A percentile compares a stretch with the other conserved stretches of the same genome.
Evolutionary conservation across 2,888 invertebrate species (phyloP).

Genomic region (Stenurella melanura): DNA sequence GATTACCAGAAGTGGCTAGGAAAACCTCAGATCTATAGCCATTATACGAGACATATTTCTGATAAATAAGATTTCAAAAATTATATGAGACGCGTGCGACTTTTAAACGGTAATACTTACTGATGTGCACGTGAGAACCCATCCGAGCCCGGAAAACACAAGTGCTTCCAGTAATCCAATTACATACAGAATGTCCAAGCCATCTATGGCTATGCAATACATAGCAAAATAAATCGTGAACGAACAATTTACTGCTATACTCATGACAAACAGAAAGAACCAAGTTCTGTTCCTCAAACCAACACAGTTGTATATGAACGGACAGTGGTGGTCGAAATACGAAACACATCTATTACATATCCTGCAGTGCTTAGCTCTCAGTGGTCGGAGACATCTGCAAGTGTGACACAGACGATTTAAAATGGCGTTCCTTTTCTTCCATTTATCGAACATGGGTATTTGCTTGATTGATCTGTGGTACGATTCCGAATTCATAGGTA

Average conservation of each 20-base stretch:
- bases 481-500: slow-evolving; percentile 91
- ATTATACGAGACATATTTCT: no score
- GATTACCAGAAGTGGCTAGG: no score
- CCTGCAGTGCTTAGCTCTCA: slow-evolving; percentile 93
- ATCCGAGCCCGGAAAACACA: slow-evolving; percentile 89
- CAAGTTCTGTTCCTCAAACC: slow-evolving; percentile 94
- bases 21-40: no score
- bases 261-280: slow-evolving; percentile 93
- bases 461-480: slow-evolving; percentile 93
- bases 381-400: slow-evolving; percentile 86
- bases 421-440: slow-evolving; percentile 90
- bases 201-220: slow-evolving; percentile 89
- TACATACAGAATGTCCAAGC: slow-evolving; percentile 89
- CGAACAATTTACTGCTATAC: slow-evolving; percentile 90
- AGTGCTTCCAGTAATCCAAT: slow-evolving; percentile 88
- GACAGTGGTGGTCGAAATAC: slow-evolving; percentile 96
- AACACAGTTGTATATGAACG: slow-evolving; percentile 96
- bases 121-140: slow-evolving; percentile 91
- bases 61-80: no score
- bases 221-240: slow-evolving; percentile 92
- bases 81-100: no score
- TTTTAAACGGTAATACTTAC: slow-evolving; percentile 75
- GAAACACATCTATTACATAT: slow-evolving; percentile 87
- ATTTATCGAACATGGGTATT: slow-evolving; percentile 94
- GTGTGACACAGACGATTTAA: slow-evolving; percentile 92